Evolutionary conservation across 2,888 invertebrate species (phyloP).

Genomic region (Coelinius sp.): DNA sequence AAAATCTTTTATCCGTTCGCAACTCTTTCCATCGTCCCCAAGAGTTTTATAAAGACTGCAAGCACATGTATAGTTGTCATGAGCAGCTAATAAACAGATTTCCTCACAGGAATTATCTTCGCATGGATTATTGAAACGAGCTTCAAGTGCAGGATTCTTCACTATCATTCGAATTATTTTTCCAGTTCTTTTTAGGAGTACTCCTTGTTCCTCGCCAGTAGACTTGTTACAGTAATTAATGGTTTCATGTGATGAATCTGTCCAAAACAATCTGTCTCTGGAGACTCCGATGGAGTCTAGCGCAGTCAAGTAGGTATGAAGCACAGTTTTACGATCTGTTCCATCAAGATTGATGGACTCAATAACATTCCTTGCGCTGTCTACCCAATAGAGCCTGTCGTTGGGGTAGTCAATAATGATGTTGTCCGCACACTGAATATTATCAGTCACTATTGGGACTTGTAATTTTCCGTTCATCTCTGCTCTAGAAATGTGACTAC

Average conservation of each 20-base stretch:
- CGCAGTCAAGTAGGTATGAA: constrained; percentile 79
- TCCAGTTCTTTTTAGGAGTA: too few species aligned
- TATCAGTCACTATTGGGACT: constrained; percentile 75
- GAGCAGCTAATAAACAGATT: constrained; percentile 81
- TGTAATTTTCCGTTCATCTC: constrained; percentile 87
- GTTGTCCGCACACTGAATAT: constrained; percentile 87
- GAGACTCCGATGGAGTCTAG: constrained; percentile 90
- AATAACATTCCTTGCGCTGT: constrained; percentile 79
- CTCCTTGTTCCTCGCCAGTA: constrained; percentile 76
- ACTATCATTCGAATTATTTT: too few species aligned
- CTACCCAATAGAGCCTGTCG: constrained; percentile 87
- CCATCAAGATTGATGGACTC: constrained; percentile 79
- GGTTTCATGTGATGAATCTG: constrained; percentile 88
- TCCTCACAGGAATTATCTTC: constrained; percentile 78
- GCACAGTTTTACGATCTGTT: constrained; percentile 76
- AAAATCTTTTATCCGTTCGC: constrained; percentile 71
- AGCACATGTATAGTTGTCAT: constrained; percentile 76
- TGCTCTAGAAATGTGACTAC: constrained; percentile 83
- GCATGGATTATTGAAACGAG: constrained; percentile 76
- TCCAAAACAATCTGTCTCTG: constrained; percentile 91
- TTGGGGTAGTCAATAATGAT: constrained; percentile 86
- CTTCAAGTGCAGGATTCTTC: constrained; percentile 76
- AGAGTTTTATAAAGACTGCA: constrained; percentile 83
- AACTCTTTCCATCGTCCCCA: constrained; percentile 73
- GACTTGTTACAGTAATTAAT: constrained; percentile 86